A percentile compares a stretch with the other conserved stretches of the same genome.
Conservation (phyloP, 2,888 invertebrate genomes). For the Heliconius sara region DNA sequence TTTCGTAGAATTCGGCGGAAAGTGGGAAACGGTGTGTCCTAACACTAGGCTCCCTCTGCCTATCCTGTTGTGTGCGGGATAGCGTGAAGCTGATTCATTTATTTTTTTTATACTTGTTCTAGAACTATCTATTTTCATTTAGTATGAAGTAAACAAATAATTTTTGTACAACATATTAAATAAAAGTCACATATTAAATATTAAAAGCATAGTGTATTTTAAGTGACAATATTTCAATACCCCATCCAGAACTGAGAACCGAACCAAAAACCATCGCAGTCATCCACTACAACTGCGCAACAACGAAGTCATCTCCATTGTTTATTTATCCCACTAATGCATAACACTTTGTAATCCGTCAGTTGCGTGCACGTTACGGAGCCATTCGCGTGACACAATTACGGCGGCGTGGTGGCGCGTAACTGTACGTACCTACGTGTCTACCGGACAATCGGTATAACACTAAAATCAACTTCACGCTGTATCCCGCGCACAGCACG, state of each 20-base stretch:
- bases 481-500: too few relatives aligned
- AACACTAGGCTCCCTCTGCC: too few relatives aligned
- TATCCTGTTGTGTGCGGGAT: too few relatives aligned
- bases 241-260: neutral
- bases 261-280: neutral
- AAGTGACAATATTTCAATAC: neutral
- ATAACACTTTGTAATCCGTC: constrained; percentile 41
- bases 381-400: constrained; percentile 48
- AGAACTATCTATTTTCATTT: neutral
- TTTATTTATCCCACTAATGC: constrained; percentile 37
- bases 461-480: neutral
- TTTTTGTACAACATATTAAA: neutral
- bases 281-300: neutral
- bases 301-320: constrained; percentile 1
- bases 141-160: neutral
- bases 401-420: constrained; percentile 45
- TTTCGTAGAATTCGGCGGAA: too few relatives aligned
- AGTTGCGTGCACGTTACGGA: constrained; percentile 39
- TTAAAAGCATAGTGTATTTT: neutral
- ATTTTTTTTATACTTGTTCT: too few relatives aligned
- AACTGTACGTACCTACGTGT: constrained; percentile 27
- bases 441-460: constrained; percentile 41
- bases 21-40: too few relatives aligned
- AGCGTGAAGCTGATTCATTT: too few relatives aligned
- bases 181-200: too few relatives aligned